Evolutionary conservation across 2,113 vertebrate species (phyloP).

Genomic region (Eurystomus gularis): DNA sequence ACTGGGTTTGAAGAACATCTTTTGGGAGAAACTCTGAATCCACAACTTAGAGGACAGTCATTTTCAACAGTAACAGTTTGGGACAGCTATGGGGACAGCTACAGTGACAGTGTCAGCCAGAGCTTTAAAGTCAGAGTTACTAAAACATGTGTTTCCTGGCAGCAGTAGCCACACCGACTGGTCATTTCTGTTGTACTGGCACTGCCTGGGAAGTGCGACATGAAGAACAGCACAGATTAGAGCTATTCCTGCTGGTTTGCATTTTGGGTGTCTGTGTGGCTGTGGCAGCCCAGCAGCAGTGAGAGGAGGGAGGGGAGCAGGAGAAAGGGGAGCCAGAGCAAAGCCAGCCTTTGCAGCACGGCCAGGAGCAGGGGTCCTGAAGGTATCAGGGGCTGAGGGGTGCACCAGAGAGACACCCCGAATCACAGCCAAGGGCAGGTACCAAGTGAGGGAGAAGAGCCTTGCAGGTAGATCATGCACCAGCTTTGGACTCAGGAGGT

Average conservation of each 20-base stretch:
- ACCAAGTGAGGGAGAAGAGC: not conserved
- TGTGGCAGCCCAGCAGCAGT: not conserved
- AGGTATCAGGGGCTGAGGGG: not conserved
- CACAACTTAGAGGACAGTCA: not conserved
- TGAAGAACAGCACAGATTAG: fast-evolving
- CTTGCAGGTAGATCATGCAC: not conserved
- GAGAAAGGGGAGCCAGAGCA: not conserved
- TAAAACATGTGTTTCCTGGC: not conserved
- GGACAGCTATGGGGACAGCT: not conserved
- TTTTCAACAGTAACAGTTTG: not conserved
- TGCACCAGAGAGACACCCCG: not conserved
- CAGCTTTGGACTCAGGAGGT: not conserved
- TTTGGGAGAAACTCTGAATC: not conserved
- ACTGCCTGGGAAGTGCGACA: not conserved
- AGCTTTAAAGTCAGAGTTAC: not conserved
- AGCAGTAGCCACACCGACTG: not conserved
- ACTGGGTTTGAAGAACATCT: not conserved
- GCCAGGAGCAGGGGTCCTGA: not conserved
- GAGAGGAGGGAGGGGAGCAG: not conserved
- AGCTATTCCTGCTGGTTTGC: not conserved
- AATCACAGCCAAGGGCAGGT: not conserved
- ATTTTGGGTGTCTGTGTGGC: fast-evolving
- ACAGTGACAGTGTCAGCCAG: not conserved
- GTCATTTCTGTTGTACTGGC: not conserved
- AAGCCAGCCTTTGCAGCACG: not conserved